phyloP scores from a whole-genome alignment of 1,140 invertebrate genomes.

The Sminthurides bifidus region DNA sequence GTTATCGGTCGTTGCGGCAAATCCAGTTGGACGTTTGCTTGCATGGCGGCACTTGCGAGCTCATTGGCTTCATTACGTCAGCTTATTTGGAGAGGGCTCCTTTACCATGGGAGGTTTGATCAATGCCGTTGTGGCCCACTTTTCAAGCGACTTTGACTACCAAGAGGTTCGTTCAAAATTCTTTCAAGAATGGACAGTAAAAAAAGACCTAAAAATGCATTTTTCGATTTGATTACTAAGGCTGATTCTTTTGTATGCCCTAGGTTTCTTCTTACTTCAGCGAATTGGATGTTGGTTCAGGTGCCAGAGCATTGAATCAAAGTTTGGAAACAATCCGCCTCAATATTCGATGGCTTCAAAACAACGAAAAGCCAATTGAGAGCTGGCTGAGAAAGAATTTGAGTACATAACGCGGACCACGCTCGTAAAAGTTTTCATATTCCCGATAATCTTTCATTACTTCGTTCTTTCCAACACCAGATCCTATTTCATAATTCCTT shows the following conservation, averaged over 20 bases:
- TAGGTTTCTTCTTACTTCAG: conserved; percentile 49
- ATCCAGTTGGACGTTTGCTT: conserved; percentile 54
- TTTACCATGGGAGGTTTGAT: conserved; percentile 57
- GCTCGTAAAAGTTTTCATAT: too few relatives aligned
- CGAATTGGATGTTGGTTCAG: conserved; percentile 53
- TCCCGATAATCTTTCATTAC: too few relatives aligned
- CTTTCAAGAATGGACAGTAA: background rate
- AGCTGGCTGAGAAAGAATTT: conserved; percentile 46
- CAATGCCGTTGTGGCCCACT: conserved; percentile 53
- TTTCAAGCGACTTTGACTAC: conserved; percentile 58
- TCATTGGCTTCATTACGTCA: conserved; percentile 54
- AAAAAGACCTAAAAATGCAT: background rate
- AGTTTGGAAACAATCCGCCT: conserved; percentile 62
- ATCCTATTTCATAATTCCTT: too few relatives aligned
- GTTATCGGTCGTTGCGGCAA: conserved; percentile 50
- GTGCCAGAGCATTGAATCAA: conserved; percentile 52
- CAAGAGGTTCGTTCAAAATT: conserved; percentile 46
- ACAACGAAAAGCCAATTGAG: conserved; percentile 49
- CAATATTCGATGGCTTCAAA: conserved; percentile 61
- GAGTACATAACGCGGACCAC: too few relatives aligned
- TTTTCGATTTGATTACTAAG: background rate
- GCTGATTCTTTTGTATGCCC: conserved; percentile 16
- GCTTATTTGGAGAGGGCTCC: conserved; percentile 53
- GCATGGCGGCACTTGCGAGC: conserved; percentile 65
- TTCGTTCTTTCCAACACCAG: too few relatives aligned